phyloP scores from a whole-genome alignment of 2,888 invertebrate genomes.

The Synanthedon tipuliformis region DNA sequence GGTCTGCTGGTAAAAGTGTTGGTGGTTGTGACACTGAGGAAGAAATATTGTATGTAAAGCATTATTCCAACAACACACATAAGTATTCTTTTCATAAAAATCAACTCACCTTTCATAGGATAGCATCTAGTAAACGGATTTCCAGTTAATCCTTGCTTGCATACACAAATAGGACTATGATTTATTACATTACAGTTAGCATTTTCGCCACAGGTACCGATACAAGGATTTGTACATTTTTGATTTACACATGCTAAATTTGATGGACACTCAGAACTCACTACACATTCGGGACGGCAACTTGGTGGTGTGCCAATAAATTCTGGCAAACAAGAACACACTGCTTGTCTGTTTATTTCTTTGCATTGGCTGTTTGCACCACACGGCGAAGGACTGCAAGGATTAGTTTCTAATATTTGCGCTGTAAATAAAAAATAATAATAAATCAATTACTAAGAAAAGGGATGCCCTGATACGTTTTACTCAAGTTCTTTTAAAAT shows the following conservation, averaged over 20 bases:
- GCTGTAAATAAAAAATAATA: constrained; percentile 27
- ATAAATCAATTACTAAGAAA: neutral
- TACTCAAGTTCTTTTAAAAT: neutral
- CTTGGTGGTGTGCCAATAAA: constrained; percentile 78
- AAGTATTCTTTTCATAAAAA: neutral
- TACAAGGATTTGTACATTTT: constrained; percentile 78
- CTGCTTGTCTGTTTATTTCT: constrained; percentile 76
- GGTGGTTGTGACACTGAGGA: constrained; percentile 39
- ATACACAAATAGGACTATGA: constrained; percentile 82
- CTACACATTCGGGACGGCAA: constrained; percentile 79
- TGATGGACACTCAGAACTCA: constrained; percentile 75
- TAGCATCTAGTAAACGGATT: constrained; percentile 82
- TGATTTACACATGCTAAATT: constrained; percentile 76
- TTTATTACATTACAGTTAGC: constrained; percentile 74
- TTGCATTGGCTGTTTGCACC: constrained; percentile 84
- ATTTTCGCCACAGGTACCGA: constrained; percentile 71
- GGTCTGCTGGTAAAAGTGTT: constrained; percentile 43
- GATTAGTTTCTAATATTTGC: constrained; percentile 32
- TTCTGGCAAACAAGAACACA: constrained; percentile 75
- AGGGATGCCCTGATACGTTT: neutral
- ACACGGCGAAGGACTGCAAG: constrained; percentile 73
- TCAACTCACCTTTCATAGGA: constrained; percentile 58
- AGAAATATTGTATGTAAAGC: neutral
- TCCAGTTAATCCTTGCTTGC: constrained; percentile 77
- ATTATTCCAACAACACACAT: neutral